Evolutionary conservation across 2,888 invertebrate species (phyloP).

Genomic region (Teleogryllus oceanicus): DNA sequence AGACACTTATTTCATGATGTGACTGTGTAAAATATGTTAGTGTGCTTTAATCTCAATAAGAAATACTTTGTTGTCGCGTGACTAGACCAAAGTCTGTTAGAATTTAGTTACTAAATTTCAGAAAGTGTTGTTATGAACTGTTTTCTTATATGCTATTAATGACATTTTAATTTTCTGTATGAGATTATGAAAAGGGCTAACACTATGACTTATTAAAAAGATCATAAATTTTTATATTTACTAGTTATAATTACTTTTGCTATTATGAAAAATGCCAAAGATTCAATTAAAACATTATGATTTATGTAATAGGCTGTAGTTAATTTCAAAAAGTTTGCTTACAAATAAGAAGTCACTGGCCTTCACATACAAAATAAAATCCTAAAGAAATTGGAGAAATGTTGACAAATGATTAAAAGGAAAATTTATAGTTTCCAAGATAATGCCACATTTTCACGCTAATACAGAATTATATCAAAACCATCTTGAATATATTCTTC

Average conservation of each 20-base stretch:
- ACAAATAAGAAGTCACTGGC: too few species aligned
- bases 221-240: background rate
- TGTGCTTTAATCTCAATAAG: conserved; percentile 9
- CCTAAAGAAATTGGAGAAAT: background rate
- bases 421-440: background rate
- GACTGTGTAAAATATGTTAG: conserved; percentile 7
- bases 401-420: background rate
- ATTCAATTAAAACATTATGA: background rate
- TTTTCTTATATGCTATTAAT: background rate
- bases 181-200: background rate
- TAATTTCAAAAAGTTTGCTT: background rate
- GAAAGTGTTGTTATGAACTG: background rate
- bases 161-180: background rate
- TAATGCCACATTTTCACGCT: too few species aligned
- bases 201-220: too few species aligned
- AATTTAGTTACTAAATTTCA: background rate
- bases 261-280: background rate
- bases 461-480: background rate
- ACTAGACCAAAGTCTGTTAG: background rate
- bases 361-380: background rate
- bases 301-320: background rate
- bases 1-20: conserved; percentile 2
- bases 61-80: background rate
- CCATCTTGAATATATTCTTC: conserved; percentile 18
- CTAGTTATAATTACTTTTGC: background rate